Base-by-base conservation (phyloP, 2,888 invertebrate species). In the Tridacna gigas region DNA sequence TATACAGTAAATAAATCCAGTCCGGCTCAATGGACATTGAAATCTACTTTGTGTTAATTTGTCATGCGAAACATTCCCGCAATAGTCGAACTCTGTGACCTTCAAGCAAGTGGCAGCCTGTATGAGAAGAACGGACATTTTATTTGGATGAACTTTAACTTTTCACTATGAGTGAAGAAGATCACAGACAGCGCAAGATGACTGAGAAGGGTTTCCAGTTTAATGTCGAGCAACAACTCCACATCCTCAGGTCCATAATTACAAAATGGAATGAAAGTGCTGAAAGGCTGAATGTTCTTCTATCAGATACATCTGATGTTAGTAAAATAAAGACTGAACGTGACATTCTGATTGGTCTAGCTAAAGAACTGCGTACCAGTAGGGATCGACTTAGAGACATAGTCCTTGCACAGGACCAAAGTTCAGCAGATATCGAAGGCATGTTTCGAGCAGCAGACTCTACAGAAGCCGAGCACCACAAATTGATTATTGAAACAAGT, bases 51-150 rank as follows among this genome's bases (percentile, higher is more conserved):
- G 37, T 37, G 37, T 37, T 37, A 37, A 37, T 37, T 37, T 37
- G 3, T 37, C 37, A 37, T 37, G 37, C 37, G 37, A 37, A 37
- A 37, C 37, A 37, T 37, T 37, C 37, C 37, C 37, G 63, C 63
- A 63, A 63, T n/a, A 63, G 63, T 63, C 63, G 63, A 63, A 63
- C 22, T 63, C 63, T 63, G 37, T 37, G 37, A 37, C 37, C 37
- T 37, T 37, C 37, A 37, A 37, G 37, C 37, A 37, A 37, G 37
- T 37, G 37, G 37, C 37, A 37, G 37, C 37, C 37, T 37, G 37
- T 37, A 37, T 37, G 37, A 37, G 37, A 37, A 37, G 37, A 37
- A 37, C 37, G 37, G 37, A 37, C 37, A 37, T 37, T 37, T 37
- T 37, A 37, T 37, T 37, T 37, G 37, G 37, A 37, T 37, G 37